phyloP scores from a whole-genome alignment of 2,113 vertebrate genomes.

The Neomonachus schauinslandi region DNA sequence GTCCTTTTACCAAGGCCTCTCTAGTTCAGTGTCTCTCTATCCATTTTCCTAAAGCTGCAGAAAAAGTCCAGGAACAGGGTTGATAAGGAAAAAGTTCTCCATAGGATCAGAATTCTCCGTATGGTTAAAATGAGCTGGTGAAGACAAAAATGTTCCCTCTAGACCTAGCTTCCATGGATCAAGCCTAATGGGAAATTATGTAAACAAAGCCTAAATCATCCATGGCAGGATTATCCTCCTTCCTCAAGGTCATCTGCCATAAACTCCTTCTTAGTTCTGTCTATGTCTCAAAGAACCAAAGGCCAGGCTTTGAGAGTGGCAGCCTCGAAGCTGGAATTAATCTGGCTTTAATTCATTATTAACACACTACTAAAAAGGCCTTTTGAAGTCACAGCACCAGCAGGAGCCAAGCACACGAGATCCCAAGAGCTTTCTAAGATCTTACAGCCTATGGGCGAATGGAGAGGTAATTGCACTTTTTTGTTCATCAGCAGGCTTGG shows the following conservation, averaged over 20 bases:
- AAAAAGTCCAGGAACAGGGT: background rate
- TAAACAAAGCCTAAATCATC: conserved; percentile 51
- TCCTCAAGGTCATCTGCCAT: conserved; percentile 12
- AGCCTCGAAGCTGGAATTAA: conserved; percentile 50
- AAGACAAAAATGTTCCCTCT: background rate
- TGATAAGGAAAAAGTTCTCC: background rate
- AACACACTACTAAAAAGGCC: conserved; percentile 55
- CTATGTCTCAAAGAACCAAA: conserved; percentile 13
- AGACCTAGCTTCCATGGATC: background rate
- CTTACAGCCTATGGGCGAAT: conserved; percentile 35
- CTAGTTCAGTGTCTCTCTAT: background rate
- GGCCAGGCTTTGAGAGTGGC: conserved; percentile 49
- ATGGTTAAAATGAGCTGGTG: background rate
- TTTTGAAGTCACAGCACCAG: conserved; percentile 51
- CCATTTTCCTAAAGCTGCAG: background rate
- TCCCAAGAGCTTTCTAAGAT: background rate
- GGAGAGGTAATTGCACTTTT: conserved; percentile 9
- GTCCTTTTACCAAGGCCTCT: no score
- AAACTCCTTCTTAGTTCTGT: conserved; percentile 67
- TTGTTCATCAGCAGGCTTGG: background rate
- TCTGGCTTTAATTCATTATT: conserved; percentile 72
- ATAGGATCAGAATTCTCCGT: background rate
- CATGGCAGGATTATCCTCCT: background rate
- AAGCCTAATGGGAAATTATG: background rate
- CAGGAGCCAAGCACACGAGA: conserved; percentile 25